Evolutionary conservation across 2,888 invertebrate species (phyloP), one percentile per base, ranked within the genome.

Genomic region (Alentia gelatinosa): DNA sequence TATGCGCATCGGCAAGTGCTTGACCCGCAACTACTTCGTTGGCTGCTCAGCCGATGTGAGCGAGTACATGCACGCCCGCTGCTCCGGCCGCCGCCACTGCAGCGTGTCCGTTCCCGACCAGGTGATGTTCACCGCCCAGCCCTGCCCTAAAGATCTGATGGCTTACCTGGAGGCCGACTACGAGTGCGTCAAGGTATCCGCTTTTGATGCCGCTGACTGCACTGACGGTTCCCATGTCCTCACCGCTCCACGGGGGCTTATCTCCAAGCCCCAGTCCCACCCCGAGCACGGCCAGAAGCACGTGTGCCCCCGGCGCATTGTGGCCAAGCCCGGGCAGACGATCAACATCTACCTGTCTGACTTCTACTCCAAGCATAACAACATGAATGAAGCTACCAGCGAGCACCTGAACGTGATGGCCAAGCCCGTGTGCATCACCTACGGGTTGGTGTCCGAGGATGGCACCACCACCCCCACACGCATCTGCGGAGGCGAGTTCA

Each of bases 161-260:
- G 83, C 91, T 23, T 92, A 92, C 56, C 92, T 92, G 83, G 91
- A 92, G 12, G 92, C 90, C 4, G 91, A 91, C n/a, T 92, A 91
- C 74, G 84, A 50, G 19, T 92, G 92, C 75, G 75, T 91, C 23
- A 42, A 50, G 89, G 92, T 83, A 5, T 37, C 83, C 3, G 39
- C 35, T 15, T 83, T 12, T 15, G 15, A 39, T 23, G 7, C 33
- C 15, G 83, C 35, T 9, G 40, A 30, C 42, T 83, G 83, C 83
- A 35, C 19, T 26, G 4, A 42, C 15, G 26, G 26, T 74, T n/a
- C n/a, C n/a, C n/a, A n/a, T n/a, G 40, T 83, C 12, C 5, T 83
- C 9, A 83, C 83, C n/a, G 83, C 83, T 23, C 30, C 40, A 15
- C 35, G 35, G 15, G 83, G 83, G 12, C n/a, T 39, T 26, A 39